Evolutionary conservation across 2,113 vertebrate genomes (phyloP), one percentile per base, ranked within the genome.

Genomic region (Neotoma lepida): DNA sequence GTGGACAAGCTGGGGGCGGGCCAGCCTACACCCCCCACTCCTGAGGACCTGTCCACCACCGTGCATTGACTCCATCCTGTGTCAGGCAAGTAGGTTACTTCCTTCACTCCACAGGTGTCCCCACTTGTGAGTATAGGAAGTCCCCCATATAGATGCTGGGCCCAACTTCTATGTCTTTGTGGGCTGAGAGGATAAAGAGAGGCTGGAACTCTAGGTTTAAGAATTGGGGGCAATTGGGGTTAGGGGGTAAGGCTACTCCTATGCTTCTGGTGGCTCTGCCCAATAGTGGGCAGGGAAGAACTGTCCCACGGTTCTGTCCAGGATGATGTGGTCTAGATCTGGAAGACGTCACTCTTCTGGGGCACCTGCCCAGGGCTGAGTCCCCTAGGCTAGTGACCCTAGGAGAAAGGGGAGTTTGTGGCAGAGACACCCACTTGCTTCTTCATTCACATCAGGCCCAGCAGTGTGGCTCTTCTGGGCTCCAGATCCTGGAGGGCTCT

Each of bases 1-100:
- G 80, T 64, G 49, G 81, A 82, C 70, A 93, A 73, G 93, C 91
- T 15, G 49, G 97, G 95, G 94, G 78, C 3, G 68, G 96, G 96
- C 91, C 96, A 91, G 97, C 93, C 92, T 90, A 97, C 81, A 94
- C 86, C 95, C 96, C 71, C 90, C 86, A 95, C 97, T 93, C 91
- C 92, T 76, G 89, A 96, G 91, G 96, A 64, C 94, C 85, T 95
- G 84, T 77, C 90, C 92, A 94, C 91, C 35, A 33, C 12, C 2
- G 4, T 90, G 64, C 80, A 94, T 56, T 54, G 58, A 78, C 93
- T 85, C 88, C 70, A 85, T 6, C 88, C 88, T 80, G 4, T 44
- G 84, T 35, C 66, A 61, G 92, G 61, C 41, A 68, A 94, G 88
- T 78, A 88, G 89, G 44, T 20, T 35, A 68, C 74, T n/a, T 58